A percentile compares a stretch with the other conserved stretches of the same genome.
Evolutionary conservation across 2,113 vertebrate species (phyloP).

Genomic region (Anser cygnoides): DNA sequence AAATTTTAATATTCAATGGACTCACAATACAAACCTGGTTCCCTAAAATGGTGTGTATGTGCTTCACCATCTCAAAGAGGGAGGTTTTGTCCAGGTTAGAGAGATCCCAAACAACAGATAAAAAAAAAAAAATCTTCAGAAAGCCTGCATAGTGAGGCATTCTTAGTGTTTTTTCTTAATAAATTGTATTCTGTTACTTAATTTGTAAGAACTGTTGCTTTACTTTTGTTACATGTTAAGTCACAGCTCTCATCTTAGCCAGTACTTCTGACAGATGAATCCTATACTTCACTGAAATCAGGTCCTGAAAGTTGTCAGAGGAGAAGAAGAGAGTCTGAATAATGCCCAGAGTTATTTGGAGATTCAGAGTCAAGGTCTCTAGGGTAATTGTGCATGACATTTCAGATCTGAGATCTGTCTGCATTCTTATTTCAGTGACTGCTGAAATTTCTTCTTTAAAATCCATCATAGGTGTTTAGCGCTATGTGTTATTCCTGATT

Average conservation of each 20-base stretch:
- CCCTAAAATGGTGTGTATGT: background rate
- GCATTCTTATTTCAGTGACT: background rate
- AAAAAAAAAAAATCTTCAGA: background rate
- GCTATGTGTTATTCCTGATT: background rate
- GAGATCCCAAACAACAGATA: background rate
- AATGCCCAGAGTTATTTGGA: background rate
- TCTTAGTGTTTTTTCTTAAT: background rate
- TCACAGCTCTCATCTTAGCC: background rate
- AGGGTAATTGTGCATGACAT: background rate
- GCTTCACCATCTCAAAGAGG: background rate
- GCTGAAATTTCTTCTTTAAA: background rate
- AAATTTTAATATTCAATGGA: background rate
- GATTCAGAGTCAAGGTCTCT: background rate
- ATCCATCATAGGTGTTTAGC: background rate
- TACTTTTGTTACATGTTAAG: background rate
- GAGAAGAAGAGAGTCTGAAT: too few species aligned
- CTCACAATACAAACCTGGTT: background rate
- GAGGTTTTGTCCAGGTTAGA: background rate
- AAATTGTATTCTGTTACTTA: background rate
- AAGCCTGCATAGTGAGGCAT: background rate
- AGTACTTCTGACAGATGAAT: background rate
- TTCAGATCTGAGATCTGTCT: background rate
- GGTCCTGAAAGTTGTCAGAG: background rate
- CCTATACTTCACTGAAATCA: background rate
- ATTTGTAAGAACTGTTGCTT: background rate